Evolutionary conservation across 2,113 vertebrate genomes (phyloP).

Genomic region (Colaptes auratus): DNA sequence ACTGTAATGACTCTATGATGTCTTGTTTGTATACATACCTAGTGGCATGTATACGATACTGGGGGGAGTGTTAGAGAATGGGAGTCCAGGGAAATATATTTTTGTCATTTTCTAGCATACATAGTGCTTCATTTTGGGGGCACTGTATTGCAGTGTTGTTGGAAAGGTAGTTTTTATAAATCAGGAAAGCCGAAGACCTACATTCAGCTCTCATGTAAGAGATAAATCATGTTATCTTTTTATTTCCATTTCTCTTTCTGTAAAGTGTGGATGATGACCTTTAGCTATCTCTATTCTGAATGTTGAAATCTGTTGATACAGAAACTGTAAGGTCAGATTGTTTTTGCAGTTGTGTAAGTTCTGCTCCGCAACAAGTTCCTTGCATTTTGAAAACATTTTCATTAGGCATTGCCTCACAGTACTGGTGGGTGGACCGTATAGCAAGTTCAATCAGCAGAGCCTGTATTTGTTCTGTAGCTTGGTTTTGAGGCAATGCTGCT

Average conservation of each 20-base stretch:
- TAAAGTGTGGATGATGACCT: not conserved
- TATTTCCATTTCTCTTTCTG: not conserved
- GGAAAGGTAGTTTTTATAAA: not conserved
- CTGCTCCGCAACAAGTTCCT: not conserved
- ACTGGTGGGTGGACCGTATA: not conserved
- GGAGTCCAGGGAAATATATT: not conserved
- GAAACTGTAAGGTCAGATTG: conserved; percentile 10
- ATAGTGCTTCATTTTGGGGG: not conserved
- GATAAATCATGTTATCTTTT: not conserved
- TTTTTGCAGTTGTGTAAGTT: conserved; percentile 12
- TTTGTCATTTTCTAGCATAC: not conserved
- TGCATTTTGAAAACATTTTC: conserved; percentile 23
- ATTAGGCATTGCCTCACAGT: not conserved
- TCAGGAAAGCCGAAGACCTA: not conserved
- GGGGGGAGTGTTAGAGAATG: not conserved
- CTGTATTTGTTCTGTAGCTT: not conserved
- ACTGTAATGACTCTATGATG: not conserved
- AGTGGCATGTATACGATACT: fast-evolving
- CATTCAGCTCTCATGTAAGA: not conserved
- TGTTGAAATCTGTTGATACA: not conserved
- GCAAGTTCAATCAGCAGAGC: not conserved
- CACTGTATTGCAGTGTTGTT: not conserved
- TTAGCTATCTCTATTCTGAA: not conserved
- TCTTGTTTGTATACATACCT: not conserved
- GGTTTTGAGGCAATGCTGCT: not conserved